Conservation (phyloP, 2,888 invertebrate species). For the Cabera pusaria region DNA sequence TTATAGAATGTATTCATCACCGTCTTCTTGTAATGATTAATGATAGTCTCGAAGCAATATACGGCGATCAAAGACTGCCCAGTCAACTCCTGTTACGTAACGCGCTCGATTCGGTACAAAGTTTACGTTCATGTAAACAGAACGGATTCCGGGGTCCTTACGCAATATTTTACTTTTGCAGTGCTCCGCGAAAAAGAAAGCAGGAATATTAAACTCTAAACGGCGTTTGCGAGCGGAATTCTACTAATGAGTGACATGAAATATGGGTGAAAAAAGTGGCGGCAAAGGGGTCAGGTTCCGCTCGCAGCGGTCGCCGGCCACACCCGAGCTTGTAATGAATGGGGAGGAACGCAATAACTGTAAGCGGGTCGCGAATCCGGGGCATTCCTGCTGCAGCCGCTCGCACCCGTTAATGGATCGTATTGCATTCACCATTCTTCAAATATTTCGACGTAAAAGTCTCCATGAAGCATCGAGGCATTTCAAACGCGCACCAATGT, state of each 20-base stretch:
- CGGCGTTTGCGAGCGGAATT: conserved; percentile 22
- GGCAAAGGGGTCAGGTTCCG: conserved; percentile 33
- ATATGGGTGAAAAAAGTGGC: conserved; percentile 25
- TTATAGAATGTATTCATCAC: conserved; percentile 26
- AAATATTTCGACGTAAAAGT: not conserved
- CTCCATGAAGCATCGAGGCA: not conserved
- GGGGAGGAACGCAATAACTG: conserved; percentile 44
- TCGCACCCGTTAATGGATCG: conserved; percentile 20
- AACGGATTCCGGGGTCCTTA: not conserved
- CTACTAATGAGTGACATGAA: conserved; percentile 27
- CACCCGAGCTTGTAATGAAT: conserved; percentile 35
- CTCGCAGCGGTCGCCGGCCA: conserved; percentile 23
- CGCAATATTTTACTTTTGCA: conserved; percentile 1
- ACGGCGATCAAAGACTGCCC: conserved; percentile 14
- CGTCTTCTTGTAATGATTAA: conserved; percentile 30
- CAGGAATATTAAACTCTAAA: conserved; percentile 10
- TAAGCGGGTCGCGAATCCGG: conserved; percentile 41
- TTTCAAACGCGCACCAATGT: not conserved
- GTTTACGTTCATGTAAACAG: not conserved
- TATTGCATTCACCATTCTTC: conserved; percentile 1
- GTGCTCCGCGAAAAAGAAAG: not conserved
- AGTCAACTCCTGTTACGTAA: conserved; percentile 19
- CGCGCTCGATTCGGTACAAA: conserved; percentile 4
- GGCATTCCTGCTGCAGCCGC: conserved; percentile 30
- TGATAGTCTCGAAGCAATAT: conserved; percentile 33